Conservation (phyloP, 2,888 invertebrate species). For the Gortyna flavago region DNA sequence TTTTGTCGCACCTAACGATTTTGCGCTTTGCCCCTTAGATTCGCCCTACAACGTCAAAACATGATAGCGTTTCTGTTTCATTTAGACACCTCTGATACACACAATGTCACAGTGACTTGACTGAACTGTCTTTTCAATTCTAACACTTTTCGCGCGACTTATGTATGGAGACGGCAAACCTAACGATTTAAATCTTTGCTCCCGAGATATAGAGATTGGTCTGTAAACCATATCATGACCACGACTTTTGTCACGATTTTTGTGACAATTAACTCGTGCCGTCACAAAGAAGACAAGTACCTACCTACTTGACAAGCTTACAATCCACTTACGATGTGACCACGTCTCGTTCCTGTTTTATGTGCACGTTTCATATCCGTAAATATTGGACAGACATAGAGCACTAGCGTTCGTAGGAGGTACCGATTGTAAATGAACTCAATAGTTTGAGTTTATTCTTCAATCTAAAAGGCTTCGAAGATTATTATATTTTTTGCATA, state of each 20-base stretch:
- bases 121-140: too few species aligned
- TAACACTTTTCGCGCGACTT: too few species aligned
- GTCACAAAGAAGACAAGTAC: neutral
- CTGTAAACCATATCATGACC: neutral
- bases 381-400: constrained; percentile 25
- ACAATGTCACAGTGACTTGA: too few species aligned
- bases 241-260: neutral
- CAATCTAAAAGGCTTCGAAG: neutral
- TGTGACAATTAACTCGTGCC: too few species aligned
- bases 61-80: too few species aligned
- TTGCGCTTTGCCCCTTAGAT: too few species aligned
- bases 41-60: too few species aligned
- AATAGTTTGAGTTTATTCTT: constrained; percentile 17
- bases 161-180: too few species aligned
- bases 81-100: too few species aligned
- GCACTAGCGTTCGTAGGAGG: constrained; percentile 23
- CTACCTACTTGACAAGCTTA: neutral
- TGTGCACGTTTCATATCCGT: constrained; percentile 30
- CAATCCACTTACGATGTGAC: constrained; percentile 15
- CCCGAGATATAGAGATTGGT: too few species aligned
- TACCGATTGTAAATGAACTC: neutral
- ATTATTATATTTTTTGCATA: neutral
- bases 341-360: constrained; percentile 4
- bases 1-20: too few species aligned
- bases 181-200: too few species aligned